Evolutionary conservation across 1,140 invertebrate genomes (phyloP), one percentile per base, ranked within the genome.

Genomic region (Triops longicaudatus): DNA sequence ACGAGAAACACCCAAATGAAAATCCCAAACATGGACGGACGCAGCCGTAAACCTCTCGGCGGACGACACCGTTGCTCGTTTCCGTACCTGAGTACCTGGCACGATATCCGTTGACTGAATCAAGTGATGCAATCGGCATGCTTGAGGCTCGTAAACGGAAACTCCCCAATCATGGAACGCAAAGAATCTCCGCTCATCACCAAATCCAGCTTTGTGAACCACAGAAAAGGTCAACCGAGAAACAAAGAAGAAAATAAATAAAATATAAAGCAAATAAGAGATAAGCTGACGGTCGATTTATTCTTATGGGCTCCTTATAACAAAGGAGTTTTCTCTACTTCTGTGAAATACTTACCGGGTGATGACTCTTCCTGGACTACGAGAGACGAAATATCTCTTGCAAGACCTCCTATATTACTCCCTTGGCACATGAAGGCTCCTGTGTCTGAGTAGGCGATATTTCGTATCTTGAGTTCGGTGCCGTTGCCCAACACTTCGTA

Each of bases 381-480:
- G 11, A 91, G 83, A 10, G 90, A 90, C 75, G 90, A 90, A 72
- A 92, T 91, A 81, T 92, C 91, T 73, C 91, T 84, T 42, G 89
- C 89, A 74, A 88, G 84, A 6, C 91, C 91, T 0, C 90, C 91
- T 63, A 88, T 85, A 82, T 90, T 92, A 14, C 86, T 88, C 0
- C 89, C 91, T 81, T 90, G 88, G 82, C 92, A 93, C 89, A 92
- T 92, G 83, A 92, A 93, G 1, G 90, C 90, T 6, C 91, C 92
- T 0, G 90, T 91, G 82, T 92, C 91, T 1, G 89, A 88, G 81
- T 90, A 92, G 73, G 87, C 87, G 73, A 92, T 90, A 74, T 89
- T 87, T 73, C 86, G 86, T 11, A 93, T 86, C 31, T 88, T 86
- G 41, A 93, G 83, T 63, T 89, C 88, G 1, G 90, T 91, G 28